Conservation (phyloP, 1,140 invertebrate species). For the Sycobia sp. region DNA sequence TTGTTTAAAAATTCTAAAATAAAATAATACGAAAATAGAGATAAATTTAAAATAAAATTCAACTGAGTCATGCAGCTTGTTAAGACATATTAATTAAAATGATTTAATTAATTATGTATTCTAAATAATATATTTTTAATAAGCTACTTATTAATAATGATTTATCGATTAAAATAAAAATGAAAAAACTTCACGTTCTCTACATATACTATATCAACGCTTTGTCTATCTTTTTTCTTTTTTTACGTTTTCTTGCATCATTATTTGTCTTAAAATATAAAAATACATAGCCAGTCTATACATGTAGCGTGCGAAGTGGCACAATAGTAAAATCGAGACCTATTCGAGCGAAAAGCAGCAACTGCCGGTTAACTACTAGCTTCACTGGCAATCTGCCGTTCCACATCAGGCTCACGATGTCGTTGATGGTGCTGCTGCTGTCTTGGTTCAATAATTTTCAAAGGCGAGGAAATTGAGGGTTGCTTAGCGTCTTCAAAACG, state of each 20-base stretch:
- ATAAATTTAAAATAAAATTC: not conserved
- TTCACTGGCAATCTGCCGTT: slow-evolving; percentile 46
- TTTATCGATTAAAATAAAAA: slow-evolving; percentile 14
- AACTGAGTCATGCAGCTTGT: no score
- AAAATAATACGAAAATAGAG: not conserved
- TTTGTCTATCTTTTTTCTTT: slow-evolving; percentile 16
- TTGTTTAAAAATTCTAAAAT: not conserved
- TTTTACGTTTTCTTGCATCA: slow-evolving; percentile 26
- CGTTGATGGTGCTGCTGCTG: slow-evolving; percentile 23
- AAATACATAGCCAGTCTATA: slow-evolving; percentile 65
- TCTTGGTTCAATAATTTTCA: slow-evolving; percentile 8
- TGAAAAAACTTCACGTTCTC: slow-evolving; percentile 10
- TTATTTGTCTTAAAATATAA: slow-evolving; percentile 58
- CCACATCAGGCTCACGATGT: slow-evolving; percentile 37
- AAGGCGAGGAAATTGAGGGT: not conserved
- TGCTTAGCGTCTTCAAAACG: slow-evolving; percentile 46
- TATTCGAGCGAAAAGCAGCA: not conserved
- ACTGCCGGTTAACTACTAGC: slow-evolving; percentile 60
- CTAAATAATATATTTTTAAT: no score
- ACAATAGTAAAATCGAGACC: slow-evolving; percentile 44
- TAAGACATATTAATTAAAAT: no score
- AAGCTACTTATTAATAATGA: not conserved
- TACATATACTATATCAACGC: slow-evolving; percentile 10
- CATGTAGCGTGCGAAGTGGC: slow-evolving; percentile 61
- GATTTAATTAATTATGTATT: no score